Evolutionary conservation across 1,140 invertebrate species (phyloP).

Genomic region (Cyclina sinensis): DNA sequence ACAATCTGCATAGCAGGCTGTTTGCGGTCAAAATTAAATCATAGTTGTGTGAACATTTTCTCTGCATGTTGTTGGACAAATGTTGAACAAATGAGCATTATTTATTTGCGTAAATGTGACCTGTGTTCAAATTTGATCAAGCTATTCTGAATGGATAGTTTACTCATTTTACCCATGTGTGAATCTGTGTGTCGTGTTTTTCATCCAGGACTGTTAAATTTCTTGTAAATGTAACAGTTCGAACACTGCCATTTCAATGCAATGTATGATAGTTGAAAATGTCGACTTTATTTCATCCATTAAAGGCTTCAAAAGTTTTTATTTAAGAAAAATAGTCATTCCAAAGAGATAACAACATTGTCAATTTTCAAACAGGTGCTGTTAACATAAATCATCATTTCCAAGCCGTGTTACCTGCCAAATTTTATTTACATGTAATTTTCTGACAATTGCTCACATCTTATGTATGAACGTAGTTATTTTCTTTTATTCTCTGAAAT

Average conservation of each 20-base stretch:
- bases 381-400: neutral
- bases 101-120: constrained; percentile 55
- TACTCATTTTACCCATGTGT: constrained; percentile 35
- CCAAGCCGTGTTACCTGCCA: constrained; percentile 52
- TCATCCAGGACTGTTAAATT: constrained; percentile 33
- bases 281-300: neutral
- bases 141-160: constrained; percentile 18
- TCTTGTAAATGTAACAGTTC: constrained; percentile 43
- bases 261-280: constrained; percentile 63
- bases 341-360: constrained; percentile 10
- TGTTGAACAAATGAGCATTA: neutral
- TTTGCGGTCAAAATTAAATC: constrained; percentile 25
- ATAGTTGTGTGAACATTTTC: constrained; percentile 21
- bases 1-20: constrained; percentile 37
- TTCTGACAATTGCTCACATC: constrained; percentile 57
- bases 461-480: constrained; percentile 17
- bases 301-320: constrained; percentile 8
- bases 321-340: constrained; percentile 4
- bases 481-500: constrained; percentile 3
- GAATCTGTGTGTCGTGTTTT: constrained; percentile 53
- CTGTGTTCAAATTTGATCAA: constrained; percentile 40
- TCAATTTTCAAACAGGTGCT: constrained; percentile 19
- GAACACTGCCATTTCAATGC: constrained; percentile 79
- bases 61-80: constrained; percentile 61
- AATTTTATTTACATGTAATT: constrained; percentile 50